Evolutionary conservation across 2,113 vertebrate species (phyloP), one percentile per base, ranked within the genome.

Genomic region (Syngnathoides biaculeatus): DNA sequence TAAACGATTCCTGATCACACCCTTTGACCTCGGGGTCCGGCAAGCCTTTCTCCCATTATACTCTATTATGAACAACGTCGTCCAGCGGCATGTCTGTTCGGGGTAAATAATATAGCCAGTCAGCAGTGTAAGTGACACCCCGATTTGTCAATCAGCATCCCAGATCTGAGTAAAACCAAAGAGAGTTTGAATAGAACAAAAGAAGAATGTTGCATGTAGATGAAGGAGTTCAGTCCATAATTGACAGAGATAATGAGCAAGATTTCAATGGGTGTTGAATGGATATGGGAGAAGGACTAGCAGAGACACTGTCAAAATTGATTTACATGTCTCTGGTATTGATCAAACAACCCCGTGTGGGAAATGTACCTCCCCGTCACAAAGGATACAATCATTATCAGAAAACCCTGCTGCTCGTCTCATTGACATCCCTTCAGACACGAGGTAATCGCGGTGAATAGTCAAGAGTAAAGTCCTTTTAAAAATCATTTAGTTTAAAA

Each of bases 321-420:
- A 90, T 91, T 78, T 72, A 89, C 88, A 87, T 85, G 88, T 88
- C 82, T 87, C 68, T 81, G 79, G 73, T 80, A 91, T 93, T 86
- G 89, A 91, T 88, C 82, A 84, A 55, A 73, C 79, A 69, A 75
- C 81, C 19, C 77, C 9, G 66, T 71, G 81, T 67, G 19, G 76
- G 72, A 81, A 84, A 68, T 86, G 85, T 80, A 77, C 70, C 81
- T 72, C 74, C 66, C 79, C 53, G 67, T 68, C 61, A 73, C 81
- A 80, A 77, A 86, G 78, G 79, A 89, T 81, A 69, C 81, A 84
- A 81, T 89, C 84, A 90, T 88, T 86, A 88, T 83, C 81, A 86
- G 75, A 81, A 77, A 77, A 68, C 64, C 71, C 74, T 72, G 75
- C 71, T 69, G 73, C 2, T 20, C 50, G 67, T 68, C 71, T 43